Base-by-base conservation (phyloP, 2,113 vertebrate genomes). In the Rhea pennata region DNA sequence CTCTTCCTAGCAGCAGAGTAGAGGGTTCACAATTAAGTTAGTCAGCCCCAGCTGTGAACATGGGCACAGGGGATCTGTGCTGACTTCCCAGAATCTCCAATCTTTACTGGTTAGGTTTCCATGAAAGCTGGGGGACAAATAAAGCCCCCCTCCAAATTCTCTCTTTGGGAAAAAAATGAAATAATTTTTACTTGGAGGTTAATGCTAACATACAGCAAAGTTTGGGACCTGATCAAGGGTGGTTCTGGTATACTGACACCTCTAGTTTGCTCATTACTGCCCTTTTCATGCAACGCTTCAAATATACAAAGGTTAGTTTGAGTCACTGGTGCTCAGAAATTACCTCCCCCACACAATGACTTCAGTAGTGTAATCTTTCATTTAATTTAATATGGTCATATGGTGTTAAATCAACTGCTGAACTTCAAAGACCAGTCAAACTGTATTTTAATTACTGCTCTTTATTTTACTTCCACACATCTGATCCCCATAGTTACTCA, bases 401-500 rank as follows among this genome's bases (percentile, higher is more conserved):
- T 42, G 84, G 70, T 7, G 56, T 29, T 87, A 71, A 67, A 89
- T 69, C 51, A 84, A 65, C 65, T 4, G 8, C 66, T 88, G 31
- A 12, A 42, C 75, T 93, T 87, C 88, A 75, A 91, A 84, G 61
- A 88, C 16, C 16, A 70, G 9, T 33, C 86, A 88, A 42, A 65
- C 24, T 59, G 24, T 50, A 48, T 72, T 91, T 90, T 87, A 90
- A 93, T 93, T 84, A 93, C 12, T 67, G 33, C 56, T 56, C 19
- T 74, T 92, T 80, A 33, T 87, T 88, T 94, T 44, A 67, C 24
- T 90, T 79, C 19, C 22, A 59, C 89, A 51, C 71, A 74, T 33
- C 40, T 26, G 9, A 66, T 56, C 53, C 11, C 6, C 4, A 48
- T 7, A 78, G 29, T 84, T 98, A 99, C 99, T 98, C 98, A 99